Conservation (phyloP, 2,113 vertebrate species). For the Bujurquina vittata region DNA sequence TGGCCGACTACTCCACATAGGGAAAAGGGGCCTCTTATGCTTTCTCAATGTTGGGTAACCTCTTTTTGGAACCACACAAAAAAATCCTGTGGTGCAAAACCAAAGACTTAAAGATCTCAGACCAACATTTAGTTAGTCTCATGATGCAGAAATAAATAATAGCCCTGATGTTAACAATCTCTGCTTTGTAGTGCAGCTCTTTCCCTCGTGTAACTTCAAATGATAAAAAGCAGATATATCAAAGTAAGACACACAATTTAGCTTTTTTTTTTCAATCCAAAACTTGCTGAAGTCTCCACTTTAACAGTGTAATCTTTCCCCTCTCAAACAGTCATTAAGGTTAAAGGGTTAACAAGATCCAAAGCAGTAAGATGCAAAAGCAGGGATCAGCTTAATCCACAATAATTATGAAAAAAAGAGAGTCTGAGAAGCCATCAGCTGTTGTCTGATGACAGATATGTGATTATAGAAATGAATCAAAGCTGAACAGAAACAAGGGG, state of each 20-base stretch:
- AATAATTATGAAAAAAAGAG: neutral
- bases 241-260: conserved; percentile 9
- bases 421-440: neutral
- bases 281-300: neutral
- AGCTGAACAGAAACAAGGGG: conserved; percentile 6
- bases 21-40: conserved; percentile 71
- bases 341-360: conserved; percentile 28
- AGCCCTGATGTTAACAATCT: neutral
- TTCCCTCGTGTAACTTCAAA: neutral
- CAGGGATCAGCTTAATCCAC: conserved; percentile 22
- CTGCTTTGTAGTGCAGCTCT: neutral
- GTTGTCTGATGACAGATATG: conserved; percentile 3
- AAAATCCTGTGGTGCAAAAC: conserved; percentile 40
- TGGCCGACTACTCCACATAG: conserved; percentile 56
- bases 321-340: neutral
- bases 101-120: conserved; percentile 31
- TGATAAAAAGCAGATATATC: conserved; percentile 9
- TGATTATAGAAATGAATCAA: neutral
- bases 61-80: conserved; percentile 35
- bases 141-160: conserved; percentile 11
- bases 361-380: neutral
- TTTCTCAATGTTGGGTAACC: conserved; percentile 59
- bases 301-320: neutral
- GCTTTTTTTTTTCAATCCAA: neutral
- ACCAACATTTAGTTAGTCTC: conserved; percentile 42